These are phyloP conservation scores for Podarcis siculus DNA, from an alignment of 2,797 vertebrate species.

Conservation along the genomic window DNA sequence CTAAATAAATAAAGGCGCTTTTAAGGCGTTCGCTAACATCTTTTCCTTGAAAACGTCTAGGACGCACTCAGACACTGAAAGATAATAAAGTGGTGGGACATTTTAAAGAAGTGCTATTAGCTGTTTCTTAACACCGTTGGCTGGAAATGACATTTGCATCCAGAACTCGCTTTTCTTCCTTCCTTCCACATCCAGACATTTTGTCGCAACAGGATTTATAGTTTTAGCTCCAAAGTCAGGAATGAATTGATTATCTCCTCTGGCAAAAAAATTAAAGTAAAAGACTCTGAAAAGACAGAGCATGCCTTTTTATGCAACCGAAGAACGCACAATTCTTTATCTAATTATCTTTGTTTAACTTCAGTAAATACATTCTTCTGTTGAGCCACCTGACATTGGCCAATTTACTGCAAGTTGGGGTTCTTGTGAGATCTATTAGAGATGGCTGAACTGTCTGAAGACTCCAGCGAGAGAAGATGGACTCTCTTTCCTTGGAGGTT, in stretches of 20 bases:
- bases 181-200: neutral
- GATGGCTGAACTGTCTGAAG: neutral
- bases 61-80: conserved; percentile 50
- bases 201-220: neutral
- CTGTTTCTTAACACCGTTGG: neutral
- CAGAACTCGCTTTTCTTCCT: neutral
- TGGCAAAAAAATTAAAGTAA: neutral
- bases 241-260: neutral
- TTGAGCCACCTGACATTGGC: neutral
- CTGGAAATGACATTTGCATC: conserved; percentile 19
- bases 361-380: neutral
- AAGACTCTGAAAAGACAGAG: neutral
- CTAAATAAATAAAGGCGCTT: conserved; percentile 53
- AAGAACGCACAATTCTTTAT: neutral
- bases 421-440: neutral
- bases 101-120: conserved; percentile 26
- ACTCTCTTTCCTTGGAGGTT: too few species aligned
- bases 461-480: too few species aligned
- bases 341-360: neutral
- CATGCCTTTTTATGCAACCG: neutral
- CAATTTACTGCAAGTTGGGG: neutral
- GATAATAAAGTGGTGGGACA: conserved; percentile 31
- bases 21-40: conserved; percentile 49
- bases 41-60: conserved; percentile 52
- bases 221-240: neutral